Conservation (phyloP, 2,888 invertebrate species). For the Cheilosia soror region DNA sequence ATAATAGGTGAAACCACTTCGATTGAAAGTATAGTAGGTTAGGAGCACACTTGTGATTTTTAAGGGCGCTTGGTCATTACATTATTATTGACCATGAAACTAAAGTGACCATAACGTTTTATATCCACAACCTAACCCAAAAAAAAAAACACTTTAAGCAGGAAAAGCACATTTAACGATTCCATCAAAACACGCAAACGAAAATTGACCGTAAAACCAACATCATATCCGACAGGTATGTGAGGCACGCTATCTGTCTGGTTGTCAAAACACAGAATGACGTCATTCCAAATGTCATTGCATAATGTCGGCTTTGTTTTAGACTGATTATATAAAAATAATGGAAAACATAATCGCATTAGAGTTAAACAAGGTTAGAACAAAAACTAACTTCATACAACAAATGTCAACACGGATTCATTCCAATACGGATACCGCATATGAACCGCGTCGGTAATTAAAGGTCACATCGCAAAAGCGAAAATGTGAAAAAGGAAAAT, state of each 20-base stretch:
- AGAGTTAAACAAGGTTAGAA: constrained; percentile 25
- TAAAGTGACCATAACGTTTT: background rate
- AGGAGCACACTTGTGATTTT: too few species aligned
- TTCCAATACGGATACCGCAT: constrained; percentile 16
- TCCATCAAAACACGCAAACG: constrained; percentile 20
- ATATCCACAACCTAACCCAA: background rate
- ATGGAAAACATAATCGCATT: constrained; percentile 54
- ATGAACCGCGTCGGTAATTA: constrained; percentile 53
- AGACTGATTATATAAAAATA: background rate
- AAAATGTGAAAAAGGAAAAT: constrained; percentile 33
- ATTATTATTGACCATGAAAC: background rate
- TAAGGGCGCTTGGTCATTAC: too few species aligned
- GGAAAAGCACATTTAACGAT: constrained; percentile 12
- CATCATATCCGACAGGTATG: background rate
- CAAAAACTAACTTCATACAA: constrained; percentile 43
- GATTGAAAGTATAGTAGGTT: too few species aligned
- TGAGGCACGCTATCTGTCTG: constrained; percentile 1
- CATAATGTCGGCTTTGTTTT: background rate
- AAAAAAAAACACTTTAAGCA: background rate
- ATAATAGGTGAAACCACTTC: too few species aligned
- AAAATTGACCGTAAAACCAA: constrained; percentile 8
- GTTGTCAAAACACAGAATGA: constrained; percentile 16
- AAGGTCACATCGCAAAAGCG: constrained; percentile 61
- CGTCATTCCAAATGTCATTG: constrained; percentile 1
- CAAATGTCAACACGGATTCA: constrained; percentile 54